phyloP scores from a whole-genome alignment of 2,113 vertebrate genomes.

The Ageneiosus marmoratus region DNA sequence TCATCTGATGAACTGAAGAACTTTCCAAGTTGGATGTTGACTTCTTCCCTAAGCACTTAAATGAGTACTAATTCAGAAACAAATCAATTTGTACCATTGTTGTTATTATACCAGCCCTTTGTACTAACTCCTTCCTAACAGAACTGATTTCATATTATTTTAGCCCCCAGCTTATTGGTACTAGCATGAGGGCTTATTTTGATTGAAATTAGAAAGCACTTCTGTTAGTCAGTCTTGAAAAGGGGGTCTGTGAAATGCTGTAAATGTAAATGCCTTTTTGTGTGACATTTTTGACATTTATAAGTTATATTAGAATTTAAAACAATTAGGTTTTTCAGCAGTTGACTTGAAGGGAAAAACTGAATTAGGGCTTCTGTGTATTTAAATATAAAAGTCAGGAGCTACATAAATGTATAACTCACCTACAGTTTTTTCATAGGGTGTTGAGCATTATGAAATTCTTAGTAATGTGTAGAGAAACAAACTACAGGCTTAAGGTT shows the following conservation, averaged over 20 bases:
- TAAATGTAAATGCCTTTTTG: neutral
- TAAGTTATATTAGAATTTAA: neutral
- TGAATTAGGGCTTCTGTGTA: neutral
- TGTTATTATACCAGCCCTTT: no score
- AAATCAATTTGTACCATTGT: no score
- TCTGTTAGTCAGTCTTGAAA: neutral
- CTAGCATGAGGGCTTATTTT: neutral
- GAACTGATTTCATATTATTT: no score
- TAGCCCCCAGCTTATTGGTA: neutral
- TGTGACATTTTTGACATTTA: neutral
- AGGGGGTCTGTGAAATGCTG: neutral
- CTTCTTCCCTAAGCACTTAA: no score
- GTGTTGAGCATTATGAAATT: no score
- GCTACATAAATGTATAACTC: neutral
- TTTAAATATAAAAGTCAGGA: neutral
- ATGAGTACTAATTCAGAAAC: no score
- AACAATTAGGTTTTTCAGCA: neutral
- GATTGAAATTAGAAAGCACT: neutral
- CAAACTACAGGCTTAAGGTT: neutral
- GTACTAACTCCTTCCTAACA: no score
- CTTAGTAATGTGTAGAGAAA: neutral
- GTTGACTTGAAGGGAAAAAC: neutral
- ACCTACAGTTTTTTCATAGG: neutral
- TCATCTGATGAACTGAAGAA: no score
- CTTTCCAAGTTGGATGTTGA: no score